These are phyloP conservation scores for Oppia nitens DNA, from an alignment of 1,140 invertebrate species.

Conservation along the genomic window DNA sequence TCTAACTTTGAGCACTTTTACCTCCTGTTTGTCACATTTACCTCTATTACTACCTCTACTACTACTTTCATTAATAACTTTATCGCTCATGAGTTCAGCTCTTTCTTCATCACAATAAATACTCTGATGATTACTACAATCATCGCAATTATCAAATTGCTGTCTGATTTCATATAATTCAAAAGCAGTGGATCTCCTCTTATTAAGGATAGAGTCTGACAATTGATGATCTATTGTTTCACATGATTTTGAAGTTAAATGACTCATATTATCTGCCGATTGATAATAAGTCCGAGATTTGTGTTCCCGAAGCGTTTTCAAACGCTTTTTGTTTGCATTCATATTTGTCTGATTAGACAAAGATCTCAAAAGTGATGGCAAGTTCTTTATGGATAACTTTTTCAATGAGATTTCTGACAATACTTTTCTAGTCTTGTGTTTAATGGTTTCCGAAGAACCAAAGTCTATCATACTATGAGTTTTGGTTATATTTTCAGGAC, in stretches of 20 bases:
- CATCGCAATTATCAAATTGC: background rate
- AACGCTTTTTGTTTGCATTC: background rate
- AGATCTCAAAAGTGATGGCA: conserved; percentile 15
- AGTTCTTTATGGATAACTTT: conserved; percentile 15
- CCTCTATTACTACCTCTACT: too few relatives aligned
- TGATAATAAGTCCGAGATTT: background rate
- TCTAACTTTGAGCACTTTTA: too few relatives aligned
- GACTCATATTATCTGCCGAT: conserved; percentile 22
- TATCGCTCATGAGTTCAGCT: background rate
- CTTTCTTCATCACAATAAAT: background rate
- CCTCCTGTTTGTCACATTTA: too few relatives aligned
- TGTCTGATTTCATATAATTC: background rate
- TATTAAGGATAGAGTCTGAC: background rate
- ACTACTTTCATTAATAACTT: too few relatives aligned
- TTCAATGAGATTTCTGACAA: conserved; percentile 19
- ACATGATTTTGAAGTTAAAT: background rate
- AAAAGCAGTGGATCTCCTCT: background rate
- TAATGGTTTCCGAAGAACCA: background rate
- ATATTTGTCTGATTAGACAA: conserved; percentile 19
- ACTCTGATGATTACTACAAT: background rate
- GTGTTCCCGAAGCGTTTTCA: background rate
- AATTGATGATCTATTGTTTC: background rate
- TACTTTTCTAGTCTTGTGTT: conserved; percentile 13
- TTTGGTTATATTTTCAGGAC: conserved; percentile 10
- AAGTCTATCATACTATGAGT: conserved; percentile 14